A percentile compares a stretch with the other conserved stretches of the same genome.
These are phyloP conservation scores for Phyllopteryx taeniolatus DNA, from an alignment of 2,113 vertebrate species.

Conservation along the genomic window DNA sequence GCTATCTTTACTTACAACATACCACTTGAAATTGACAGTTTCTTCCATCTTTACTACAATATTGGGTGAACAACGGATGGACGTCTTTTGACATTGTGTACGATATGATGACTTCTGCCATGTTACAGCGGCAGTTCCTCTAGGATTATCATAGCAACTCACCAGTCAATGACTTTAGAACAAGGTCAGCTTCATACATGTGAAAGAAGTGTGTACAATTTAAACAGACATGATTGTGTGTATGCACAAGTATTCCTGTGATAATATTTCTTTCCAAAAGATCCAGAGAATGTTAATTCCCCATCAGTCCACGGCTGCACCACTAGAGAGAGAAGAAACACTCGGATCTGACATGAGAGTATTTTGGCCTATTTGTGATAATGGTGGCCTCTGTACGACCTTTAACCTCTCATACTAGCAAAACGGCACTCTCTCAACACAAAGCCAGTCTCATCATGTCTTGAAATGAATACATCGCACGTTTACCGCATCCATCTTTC, in stretches of 20 bases:
- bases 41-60: slow-evolving; percentile 16
- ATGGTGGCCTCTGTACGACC: slow-evolving; percentile 17
- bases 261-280: slow-evolving; percentile 27
- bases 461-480: slow-evolving; percentile 48
- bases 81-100: not conserved
- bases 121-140: not conserved
- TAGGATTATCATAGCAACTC: not conserved
- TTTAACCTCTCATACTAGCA: slow-evolving; percentile 32
- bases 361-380: slow-evolving; percentile 33
- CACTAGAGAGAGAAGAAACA: slow-evolving; percentile 46
- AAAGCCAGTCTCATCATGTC: slow-evolving; percentile 41
- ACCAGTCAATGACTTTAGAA: not conserved
- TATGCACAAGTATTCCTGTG: slow-evolving; percentile 45
- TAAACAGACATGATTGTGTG: slow-evolving; percentile 17
- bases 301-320: slow-evolving; percentile 14
- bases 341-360: slow-evolving; percentile 29
- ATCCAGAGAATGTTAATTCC: slow-evolving; percentile 21
- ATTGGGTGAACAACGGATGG: slow-evolving; percentile 15
- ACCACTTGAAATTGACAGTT: slow-evolving; percentile 12
- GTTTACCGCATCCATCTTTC: slow-evolving; percentile 34
- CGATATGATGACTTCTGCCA: not conserved
- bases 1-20: slow-evolving; percentile 24
- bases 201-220: slow-evolving; percentile 25
- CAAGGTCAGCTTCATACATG: slow-evolving; percentile 24
- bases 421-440: slow-evolving; percentile 30